Percentiles rank a stretch among this genome's conserved stretches.
These are phyloP conservation scores for Embidobia sp. DNA, from an alignment of 2,888 invertebrate genomes.

Conservation along the genomic window DNA sequence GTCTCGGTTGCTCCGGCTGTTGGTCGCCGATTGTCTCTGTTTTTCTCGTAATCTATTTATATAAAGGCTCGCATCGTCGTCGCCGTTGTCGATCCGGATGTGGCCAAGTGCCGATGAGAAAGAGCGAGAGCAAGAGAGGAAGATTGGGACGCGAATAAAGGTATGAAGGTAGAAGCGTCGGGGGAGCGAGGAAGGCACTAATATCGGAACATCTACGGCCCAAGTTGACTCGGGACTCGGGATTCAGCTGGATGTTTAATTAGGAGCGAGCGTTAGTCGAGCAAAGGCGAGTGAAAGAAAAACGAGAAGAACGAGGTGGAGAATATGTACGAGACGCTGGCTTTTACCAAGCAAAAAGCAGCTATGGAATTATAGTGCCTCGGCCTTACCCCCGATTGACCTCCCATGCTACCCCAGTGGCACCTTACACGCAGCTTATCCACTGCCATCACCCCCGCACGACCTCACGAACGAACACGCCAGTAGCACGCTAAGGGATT, in stretches of 20 bases:
- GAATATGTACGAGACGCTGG: constrained; percentile 62
- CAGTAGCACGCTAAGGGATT: constrained; percentile 77
- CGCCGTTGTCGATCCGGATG: constrained; percentile 63
- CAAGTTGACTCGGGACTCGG: constrained; percentile 76
- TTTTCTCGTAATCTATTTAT: constrained; percentile 67
- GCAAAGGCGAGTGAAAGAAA: constrained; percentile 67
- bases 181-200: constrained; percentile 73
- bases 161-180: constrained; percentile 36
- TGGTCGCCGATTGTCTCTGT: constrained; percentile 64
- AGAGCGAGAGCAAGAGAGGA: constrained; percentile 67
- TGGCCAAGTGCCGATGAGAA: constrained; percentile 62
- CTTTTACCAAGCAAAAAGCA: constrained; percentile 62
- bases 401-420: constrained; percentile 61
- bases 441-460: constrained; percentile 75
- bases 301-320: constrained; percentile 54
- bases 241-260: constrained; percentile 81
- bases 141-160: constrained; percentile 66
- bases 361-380: constrained; percentile 69
- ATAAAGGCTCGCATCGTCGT: constrained; percentile 63
- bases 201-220: constrained; percentile 81
- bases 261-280: constrained; percentile 78
- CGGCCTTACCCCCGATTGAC: constrained; percentile 65
- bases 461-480: constrained; percentile 73
- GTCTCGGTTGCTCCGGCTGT: constrained; percentile 62
- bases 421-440: constrained; percentile 74